A percentile compares a stretch with the other conserved stretches of the same genome.
Conservation (phyloP, 2,797 vertebrate species). For the Vireo griseus region DNA sequence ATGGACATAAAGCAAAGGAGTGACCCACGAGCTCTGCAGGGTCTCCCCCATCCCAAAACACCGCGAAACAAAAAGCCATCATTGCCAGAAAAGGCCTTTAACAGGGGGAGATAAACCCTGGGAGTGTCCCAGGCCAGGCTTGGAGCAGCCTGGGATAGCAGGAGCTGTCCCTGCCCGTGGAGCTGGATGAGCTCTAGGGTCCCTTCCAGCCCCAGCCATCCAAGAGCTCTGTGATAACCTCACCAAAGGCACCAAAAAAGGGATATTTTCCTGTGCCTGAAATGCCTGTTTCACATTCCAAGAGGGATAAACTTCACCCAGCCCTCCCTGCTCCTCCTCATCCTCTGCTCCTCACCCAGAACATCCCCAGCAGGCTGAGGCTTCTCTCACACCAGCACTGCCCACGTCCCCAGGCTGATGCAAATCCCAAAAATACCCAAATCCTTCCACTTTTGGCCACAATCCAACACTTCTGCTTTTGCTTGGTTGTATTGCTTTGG, state of each 20-base stretch:
- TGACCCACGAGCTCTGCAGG: neutral
- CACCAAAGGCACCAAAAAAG: neutral
- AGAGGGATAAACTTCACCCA: neutral
- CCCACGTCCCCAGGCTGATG: neutral
- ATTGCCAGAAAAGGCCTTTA: neutral
- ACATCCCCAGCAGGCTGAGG: neutral
- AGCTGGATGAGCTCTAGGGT: neutral
- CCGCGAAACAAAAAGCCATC: rapidly evolving
- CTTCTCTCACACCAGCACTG: neutral
- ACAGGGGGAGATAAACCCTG: rapidly evolving
- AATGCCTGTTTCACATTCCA: neutral
- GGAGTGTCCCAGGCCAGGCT: neutral
- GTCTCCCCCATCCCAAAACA: neutral
- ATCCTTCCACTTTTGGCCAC: neutral
- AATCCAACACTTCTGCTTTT: neutral
- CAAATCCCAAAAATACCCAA: neutral
- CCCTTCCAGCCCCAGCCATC: neutral
- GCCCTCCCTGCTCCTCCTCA: neutral
- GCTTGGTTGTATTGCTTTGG: neutral
- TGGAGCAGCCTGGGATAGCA: neutral
- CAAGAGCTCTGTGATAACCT: neutral
- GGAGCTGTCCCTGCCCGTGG: neutral
- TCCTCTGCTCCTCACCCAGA: too few relatives aligned
- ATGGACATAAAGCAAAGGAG: rapidly evolving
- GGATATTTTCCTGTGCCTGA: neutral